Conservation (phyloP, 2,113 vertebrate species). For the Tichodroma muraria region DNA sequence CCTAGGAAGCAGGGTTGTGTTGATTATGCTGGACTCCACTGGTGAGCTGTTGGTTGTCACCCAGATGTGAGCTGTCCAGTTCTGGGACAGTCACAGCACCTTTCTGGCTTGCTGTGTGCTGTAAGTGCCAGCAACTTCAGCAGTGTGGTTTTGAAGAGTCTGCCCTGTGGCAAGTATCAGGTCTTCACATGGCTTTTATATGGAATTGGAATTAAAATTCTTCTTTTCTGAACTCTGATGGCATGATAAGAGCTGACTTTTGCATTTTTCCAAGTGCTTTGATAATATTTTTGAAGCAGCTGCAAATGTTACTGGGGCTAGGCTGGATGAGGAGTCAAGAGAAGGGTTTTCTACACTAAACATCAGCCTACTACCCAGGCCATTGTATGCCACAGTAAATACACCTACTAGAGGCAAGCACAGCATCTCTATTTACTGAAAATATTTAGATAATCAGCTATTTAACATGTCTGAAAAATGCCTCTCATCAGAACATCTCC, state of each 20-base stretch:
- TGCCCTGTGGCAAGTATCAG: not conserved
- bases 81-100: not conserved
- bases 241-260: not conserved
- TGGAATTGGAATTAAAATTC: not conserved
- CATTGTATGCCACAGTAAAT: not conserved
- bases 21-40: not conserved
- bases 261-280: not conserved
- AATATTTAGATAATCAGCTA: not conserved
- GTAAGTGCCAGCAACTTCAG: not conserved
- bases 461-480: not conserved
- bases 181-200: not conserved
- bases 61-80: not conserved
- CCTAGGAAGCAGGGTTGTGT: not conserved
- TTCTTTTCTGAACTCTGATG: not conserved
- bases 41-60: not conserved
- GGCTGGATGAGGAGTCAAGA: not conserved
- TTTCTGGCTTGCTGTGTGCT: not conserved
- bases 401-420: not conserved
- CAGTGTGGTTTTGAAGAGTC: not conserved
- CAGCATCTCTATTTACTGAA: not conserved
- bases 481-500: not conserved
- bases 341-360: not conserved
- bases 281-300: not conserved
- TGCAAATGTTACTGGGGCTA: not conserved
- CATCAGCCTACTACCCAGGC: not conserved